Evolutionary conservation across 1,140 invertebrate species (phyloP), one percentile per base, ranked within the genome.

Genomic region (Eciton burchellii): DNA sequence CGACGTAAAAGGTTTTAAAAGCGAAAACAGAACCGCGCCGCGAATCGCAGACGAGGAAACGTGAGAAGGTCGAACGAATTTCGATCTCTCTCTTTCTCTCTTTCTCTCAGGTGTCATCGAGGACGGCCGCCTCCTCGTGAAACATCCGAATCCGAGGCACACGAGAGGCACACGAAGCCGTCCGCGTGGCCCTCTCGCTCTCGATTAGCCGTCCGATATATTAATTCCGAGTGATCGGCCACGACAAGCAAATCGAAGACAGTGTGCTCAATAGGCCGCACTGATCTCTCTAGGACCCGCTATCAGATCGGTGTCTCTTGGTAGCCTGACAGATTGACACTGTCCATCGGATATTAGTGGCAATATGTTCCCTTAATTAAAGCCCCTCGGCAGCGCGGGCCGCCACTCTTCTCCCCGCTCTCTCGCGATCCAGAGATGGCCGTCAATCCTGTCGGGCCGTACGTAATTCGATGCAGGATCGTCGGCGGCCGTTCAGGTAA

Each of bases 311-410:
- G 83, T 88, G 76, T 85, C 89, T 90, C 89, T 90, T 91, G 89
- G 89, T 92, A 92, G 90, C 88, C 83, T 90, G 92, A 92, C 92
- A 92, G 91, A 93, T 92, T 91, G 92, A 91, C 92, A 92, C 91
- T 91, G 90, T 93, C 89, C 90, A 88, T 89, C 87, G 72, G 85
- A 92, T 92, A 93, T 94, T 93, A 93, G 92, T 91, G 91, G 90
- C 92, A 92, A 94, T 93, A 92, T 93, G 92, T 93, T 93, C 85
- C 84, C 91, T 91, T 93, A 93, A 94, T 94, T 93, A 90, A 93
- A 92, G 73, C 84, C 74, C 83, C 73, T 84, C 85, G 74, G 66
- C 56, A 62, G 24, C 59, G 47, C 60, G 26, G 54, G 29, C 24
- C 59, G 59, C 19, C 52, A 19, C 3, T n/a, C 29, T n/a, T 21